Evolutionary conservation across 2,113 vertebrate species (phyloP).

Genomic region (Tychaedon coryphoeus): DNA sequence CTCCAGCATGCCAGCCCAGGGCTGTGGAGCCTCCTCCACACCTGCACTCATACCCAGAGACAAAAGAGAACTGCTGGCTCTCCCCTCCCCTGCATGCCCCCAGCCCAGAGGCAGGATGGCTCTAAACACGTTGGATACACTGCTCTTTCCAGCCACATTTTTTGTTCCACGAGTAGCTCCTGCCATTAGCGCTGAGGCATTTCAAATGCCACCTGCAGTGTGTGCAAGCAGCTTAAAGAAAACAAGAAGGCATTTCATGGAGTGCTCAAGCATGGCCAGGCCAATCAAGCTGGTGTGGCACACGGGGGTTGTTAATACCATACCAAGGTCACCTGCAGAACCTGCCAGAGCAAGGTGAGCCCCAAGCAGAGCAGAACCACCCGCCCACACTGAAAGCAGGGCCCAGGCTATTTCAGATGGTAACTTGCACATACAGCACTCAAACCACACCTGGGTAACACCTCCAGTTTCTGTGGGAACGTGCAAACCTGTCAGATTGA

Average conservation of each 20-base stretch:
- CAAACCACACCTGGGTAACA: neutral
- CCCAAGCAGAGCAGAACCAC: neutral
- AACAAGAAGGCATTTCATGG: constrained; percentile 29
- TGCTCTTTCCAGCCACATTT: neutral
- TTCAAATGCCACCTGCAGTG: neutral
- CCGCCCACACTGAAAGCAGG: neutral
- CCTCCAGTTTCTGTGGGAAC: neutral
- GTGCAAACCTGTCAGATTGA: neutral
- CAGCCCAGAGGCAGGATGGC: neutral
- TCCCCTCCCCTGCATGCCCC: neutral
- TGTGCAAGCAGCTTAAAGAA: constrained; percentile 35
- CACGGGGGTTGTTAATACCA: neutral
- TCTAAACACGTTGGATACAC: fast-evolving
- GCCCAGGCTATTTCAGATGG: neutral
- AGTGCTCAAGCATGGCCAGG: neutral
- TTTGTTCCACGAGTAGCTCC: neutral
- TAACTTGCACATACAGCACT: neutral
- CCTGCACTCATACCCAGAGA: neutral
- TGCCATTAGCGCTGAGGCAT: neutral
- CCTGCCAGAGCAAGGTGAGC: neutral
- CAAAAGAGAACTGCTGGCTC: neutral
- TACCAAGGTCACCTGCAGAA: neutral
- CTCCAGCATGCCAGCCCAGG: neutral
- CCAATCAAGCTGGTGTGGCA: neutral
- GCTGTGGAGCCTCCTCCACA: neutral